These are phyloP conservation scores for Paradisaea rubra DNA, from an alignment of 2,113 vertebrate genomes.

Conservation along the genomic window DNA sequence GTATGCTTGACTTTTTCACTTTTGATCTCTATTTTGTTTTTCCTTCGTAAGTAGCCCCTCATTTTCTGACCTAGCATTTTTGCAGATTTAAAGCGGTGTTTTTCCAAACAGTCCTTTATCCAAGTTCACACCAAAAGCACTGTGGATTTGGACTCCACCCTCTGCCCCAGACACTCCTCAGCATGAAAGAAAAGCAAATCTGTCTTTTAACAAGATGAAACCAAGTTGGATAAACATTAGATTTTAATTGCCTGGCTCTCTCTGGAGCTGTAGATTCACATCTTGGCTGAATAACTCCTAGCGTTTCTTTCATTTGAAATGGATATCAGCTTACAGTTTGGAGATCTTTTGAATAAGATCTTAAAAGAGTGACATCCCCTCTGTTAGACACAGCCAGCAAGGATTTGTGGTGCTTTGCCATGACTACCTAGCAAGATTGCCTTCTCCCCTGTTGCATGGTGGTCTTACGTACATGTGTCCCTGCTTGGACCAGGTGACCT, in stretches of 20 bases:
- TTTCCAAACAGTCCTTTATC: not conserved
- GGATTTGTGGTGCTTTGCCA: not conserved
- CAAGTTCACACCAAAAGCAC: not conserved
- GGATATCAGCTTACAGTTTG: not conserved
- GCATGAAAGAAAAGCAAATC: slow-evolving; percentile 36
- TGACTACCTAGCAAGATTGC: not conserved
- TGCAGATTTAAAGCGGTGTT: not conserved
- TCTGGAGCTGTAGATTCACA: not conserved
- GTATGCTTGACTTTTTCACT: not conserved
- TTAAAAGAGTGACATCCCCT: not conserved
- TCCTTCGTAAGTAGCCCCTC: not conserved
- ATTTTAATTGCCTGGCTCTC: not conserved
- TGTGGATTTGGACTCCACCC: slow-evolving; percentile 11
- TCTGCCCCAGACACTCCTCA: slow-evolving; percentile 15
- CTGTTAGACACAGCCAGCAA: not conserved
- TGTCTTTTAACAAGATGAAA: not conserved
- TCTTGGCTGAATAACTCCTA: not conserved
- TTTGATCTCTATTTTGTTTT: slow-evolving; percentile 26
- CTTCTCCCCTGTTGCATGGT: not conserved
- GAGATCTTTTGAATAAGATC: not conserved
- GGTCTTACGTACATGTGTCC: not conserved
- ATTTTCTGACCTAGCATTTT: not conserved
- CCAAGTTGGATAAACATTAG: not conserved
- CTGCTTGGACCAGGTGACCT: not conserved
- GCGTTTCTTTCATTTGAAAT: not conserved